Conservation (phyloP, 2,797 vertebrate genomes). For the Myiotriccus ornatus region DNA sequence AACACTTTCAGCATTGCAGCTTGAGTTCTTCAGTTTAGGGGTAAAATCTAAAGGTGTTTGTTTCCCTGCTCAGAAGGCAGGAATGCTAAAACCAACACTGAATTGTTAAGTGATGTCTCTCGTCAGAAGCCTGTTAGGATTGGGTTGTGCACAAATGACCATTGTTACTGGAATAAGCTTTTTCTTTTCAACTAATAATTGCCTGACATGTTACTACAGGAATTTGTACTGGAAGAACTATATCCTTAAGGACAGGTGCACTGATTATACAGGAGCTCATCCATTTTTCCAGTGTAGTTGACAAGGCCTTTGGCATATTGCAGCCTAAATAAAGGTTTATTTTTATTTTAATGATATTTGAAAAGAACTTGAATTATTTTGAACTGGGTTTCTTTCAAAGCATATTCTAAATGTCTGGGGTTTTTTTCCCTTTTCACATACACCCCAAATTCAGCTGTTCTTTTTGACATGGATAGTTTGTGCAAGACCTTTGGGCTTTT, state of each 20-base stretch:
- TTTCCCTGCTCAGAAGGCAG: neutral
- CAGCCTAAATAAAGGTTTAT: neutral
- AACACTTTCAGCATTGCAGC: neutral
- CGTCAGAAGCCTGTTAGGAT: neutral
- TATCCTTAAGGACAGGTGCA: neutral
- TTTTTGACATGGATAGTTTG: neutral
- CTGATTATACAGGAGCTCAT: neutral
- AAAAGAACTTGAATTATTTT: neutral
- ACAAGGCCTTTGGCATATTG: neutral
- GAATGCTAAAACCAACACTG: neutral
- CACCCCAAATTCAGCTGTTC: neutral
- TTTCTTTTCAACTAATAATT: neutral
- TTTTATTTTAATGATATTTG: neutral
- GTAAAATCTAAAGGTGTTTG: neutral
- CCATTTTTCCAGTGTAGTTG: neutral
- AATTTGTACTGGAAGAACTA: neutral
- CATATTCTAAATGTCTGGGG: neutral
- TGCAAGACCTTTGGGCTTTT: neutral
- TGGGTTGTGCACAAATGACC: neutral
- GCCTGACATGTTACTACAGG: neutral
- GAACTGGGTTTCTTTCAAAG: neutral
- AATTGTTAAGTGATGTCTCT: neutral
- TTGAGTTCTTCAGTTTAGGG: neutral
- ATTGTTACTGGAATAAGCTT: neutral
- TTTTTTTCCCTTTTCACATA: neutral